A percentile compares a stretch with the other conserved stretches of the same genome.
phyloP scores from a whole-genome alignment of 2,797 vertebrate species.

The Amblyopsis hoosieri region DNA sequence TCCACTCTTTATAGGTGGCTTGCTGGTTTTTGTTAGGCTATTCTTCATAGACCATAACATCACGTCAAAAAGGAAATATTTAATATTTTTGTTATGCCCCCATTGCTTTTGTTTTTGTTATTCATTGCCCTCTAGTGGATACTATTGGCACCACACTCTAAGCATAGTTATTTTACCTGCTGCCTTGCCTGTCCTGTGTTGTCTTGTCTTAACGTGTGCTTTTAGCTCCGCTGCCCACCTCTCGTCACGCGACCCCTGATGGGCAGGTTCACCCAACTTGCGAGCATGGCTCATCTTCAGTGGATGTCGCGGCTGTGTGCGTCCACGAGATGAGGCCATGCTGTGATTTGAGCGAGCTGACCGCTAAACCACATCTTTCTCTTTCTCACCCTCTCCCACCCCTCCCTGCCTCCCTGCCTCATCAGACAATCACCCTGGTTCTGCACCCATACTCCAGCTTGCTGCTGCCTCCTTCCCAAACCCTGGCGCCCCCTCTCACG shows the following conservation, averaged over 20 bases:
- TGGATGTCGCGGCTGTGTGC: constrained; percentile 18
- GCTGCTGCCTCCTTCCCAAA: constrained; percentile 83
- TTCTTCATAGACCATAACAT: not conserved
- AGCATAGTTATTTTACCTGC: constrained; percentile 28
- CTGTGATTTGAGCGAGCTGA: constrained; percentile 49
- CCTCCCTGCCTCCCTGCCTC: constrained; percentile 47
- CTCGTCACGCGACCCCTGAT: constrained; percentile 18
- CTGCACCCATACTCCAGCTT: constrained; percentile 84
- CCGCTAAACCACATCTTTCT: constrained; percentile 60
- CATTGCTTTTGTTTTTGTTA: constrained; percentile 5
- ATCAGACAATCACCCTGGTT: constrained; percentile 84
- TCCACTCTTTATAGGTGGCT: not conserved
- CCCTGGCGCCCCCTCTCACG: constrained; percentile 76
- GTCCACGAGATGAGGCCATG: constrained; percentile 33
- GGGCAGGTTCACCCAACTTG: constrained; percentile 37
- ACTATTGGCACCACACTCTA: constrained; percentile 11
- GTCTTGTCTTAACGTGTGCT: constrained; percentile 46
- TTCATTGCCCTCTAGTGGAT: constrained; percentile 60
- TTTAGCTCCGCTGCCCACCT: constrained; percentile 34
- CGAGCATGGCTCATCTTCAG: constrained; percentile 36
- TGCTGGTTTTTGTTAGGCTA: not conserved
- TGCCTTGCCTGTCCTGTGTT: constrained; percentile 13
- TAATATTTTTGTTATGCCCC: not conserved
- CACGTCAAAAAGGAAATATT: not conserved
- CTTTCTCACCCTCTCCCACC: constrained; percentile 39